Evolutionary conservation across 2,797 vertebrate genomes (phyloP), one percentile per base, ranked within the genome.

Genomic region (Pangasius sanitwongsei): DNA sequence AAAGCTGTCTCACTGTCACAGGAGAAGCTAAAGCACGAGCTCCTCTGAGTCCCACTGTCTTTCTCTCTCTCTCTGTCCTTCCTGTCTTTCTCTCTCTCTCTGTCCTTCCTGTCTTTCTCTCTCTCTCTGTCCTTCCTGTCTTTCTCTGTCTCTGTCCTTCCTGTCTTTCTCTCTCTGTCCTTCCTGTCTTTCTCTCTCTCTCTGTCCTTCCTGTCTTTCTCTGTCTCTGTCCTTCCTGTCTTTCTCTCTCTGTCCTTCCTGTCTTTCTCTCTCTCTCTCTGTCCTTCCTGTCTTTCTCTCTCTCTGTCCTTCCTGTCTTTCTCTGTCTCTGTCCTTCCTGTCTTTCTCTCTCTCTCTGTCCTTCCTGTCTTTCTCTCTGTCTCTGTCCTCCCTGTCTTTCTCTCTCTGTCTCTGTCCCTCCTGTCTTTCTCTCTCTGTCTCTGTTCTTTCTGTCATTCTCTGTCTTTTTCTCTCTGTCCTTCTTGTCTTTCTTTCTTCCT

Each of bases 191-290:
- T 91, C 65, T 44, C 18, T 89, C 74, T 75, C 88, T 89, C 77
- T 88, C 57, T 85, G 9, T 93, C 89, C 86, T 34, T 59, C 84
- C 8, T 91, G 61, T 65, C 63, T 28, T 89, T 91, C 82, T 83
- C 48, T 87, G 67, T 86, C 44, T 88, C 57, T 85, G 9, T 93
- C 89, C 86, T 41, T 59, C 84, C 8, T 91, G 61, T 65, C 63
- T 28, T 89, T 85, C 83, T 77, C 77, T 69, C 9, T n/a, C 90
- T 75, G 85, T 89, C 50, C 80, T 70, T 0, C 80, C 86, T 93
- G 61, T 93, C 89, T 93, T n/a, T 90, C 82, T 80, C 28, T 83
- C 28, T 77, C 13, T 44, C 11, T 89, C 50, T 61, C 67, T 72
- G 41, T 41, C 37, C 3, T 2, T 41, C 41, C 3, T 41, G 3